phyloP scores from a whole-genome alignment of 2,113 vertebrate species.

The Montifringilla adamsi region DNA sequence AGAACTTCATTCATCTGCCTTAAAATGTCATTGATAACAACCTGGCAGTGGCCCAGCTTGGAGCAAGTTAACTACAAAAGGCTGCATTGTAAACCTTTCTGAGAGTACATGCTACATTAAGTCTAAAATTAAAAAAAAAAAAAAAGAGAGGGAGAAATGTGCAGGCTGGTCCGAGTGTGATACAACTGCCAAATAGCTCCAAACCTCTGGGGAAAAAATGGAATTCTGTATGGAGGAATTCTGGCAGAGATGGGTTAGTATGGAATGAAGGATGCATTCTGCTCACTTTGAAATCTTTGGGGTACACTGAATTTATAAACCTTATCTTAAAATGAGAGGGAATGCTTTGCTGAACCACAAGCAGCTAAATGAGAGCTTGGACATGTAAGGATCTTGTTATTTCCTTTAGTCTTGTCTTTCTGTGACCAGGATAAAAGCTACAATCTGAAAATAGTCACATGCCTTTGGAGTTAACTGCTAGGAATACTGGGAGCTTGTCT shows the following conservation, averaged over 20 bases:
- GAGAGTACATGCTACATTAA: constrained; percentile 45
- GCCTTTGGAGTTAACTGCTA: not conserved
- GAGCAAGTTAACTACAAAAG: constrained; percentile 59
- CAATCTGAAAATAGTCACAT: not conserved
- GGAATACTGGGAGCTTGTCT: not conserved
- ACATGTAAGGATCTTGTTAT: not conserved
- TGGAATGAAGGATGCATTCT: not conserved
- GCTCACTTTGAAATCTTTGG: not conserved
- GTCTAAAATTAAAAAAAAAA: constrained; percentile 28
- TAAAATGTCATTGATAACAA: constrained; percentile 65
- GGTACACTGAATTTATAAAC: not conserved
- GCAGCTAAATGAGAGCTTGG: not conserved
- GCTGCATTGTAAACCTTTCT: constrained; percentile 50
- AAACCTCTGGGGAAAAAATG: not conserved
- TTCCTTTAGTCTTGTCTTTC: not conserved
- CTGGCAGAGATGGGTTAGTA: not conserved
- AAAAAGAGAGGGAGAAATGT: not conserved
- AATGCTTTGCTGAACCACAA: not conserved
- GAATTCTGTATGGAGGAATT: not conserved
- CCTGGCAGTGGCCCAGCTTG: constrained; percentile 56
- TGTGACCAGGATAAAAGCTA: rapidly evolving
- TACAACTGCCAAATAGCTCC: constrained; percentile 9
- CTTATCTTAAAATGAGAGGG: not conserved
- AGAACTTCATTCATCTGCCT: constrained; percentile 66
- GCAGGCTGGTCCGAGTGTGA: not conserved